Percentiles rank a stretch among this genome's conserved stretches.
phyloP scores from a whole-genome alignment of 2,797 vertebrate genomes.

The Bovichtus variegatus region DNA sequence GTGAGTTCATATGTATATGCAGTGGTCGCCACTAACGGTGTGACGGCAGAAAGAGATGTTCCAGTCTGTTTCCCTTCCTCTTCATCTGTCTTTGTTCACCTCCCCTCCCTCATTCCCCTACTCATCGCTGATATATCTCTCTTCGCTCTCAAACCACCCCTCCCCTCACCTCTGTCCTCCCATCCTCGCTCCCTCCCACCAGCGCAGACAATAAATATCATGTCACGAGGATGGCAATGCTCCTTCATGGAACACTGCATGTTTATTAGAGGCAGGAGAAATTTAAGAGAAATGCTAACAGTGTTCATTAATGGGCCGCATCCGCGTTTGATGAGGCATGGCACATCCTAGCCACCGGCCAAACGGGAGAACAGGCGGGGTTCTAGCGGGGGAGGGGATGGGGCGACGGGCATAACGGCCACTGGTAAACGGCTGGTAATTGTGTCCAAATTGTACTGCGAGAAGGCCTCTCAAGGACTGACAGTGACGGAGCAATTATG shows the following conservation, averaged over 20 bases:
- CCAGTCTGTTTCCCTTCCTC: slow-evolving; percentile 49
- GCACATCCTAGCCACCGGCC: slow-evolving; percentile 82
- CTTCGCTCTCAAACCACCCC: slow-evolving; percentile 60
- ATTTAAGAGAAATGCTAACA: slow-evolving; percentile 99
- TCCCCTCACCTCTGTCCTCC: slow-evolving; percentile 80
- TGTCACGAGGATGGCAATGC: slow-evolving; percentile 96
- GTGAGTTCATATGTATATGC: slow-evolving; percentile 30
- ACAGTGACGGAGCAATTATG: slow-evolving; percentile 99
- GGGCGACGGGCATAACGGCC: slow-evolving; percentile 94
- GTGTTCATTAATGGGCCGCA: slow-evolving; percentile 99
- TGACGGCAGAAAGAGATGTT: slow-evolving; percentile 63
- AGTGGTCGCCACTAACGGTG: slow-evolving; percentile 23
- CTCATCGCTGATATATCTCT: slow-evolving; percentile 72
- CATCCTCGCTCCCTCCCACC: slow-evolving; percentile 84
- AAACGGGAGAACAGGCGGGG: slow-evolving; percentile 63
- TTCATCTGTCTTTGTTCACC: slow-evolving; percentile 68
- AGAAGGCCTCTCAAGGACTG: slow-evolving; percentile 90
- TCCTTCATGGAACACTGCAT: slow-evolving; percentile 99
- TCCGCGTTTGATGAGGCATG: slow-evolving; percentile 99
- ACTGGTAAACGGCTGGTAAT: slow-evolving; percentile 98
- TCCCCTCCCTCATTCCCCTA: slow-evolving; percentile 49
- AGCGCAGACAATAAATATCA: slow-evolving; percentile 98
- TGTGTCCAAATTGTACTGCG: slow-evolving; percentile 99
- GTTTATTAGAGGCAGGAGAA: slow-evolving; percentile 99
- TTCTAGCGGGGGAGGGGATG: slow-evolving; percentile 77